Base-by-base conservation (phyloP, 2,888 invertebrate genomes). In the Trilocha varians region DNA sequence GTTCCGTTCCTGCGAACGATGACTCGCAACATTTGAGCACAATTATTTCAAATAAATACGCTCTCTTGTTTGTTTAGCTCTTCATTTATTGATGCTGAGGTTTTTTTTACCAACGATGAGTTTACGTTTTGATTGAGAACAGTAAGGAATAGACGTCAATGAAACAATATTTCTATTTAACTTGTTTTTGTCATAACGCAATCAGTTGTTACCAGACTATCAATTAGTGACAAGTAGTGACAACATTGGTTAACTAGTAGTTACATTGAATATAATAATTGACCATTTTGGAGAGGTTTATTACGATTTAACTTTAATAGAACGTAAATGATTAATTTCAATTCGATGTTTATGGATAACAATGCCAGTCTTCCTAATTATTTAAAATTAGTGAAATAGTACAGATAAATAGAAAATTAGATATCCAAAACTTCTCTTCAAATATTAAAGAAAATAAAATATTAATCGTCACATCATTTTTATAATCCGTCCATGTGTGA, bases 31-130 rank as follows among this genome's bases (percentile, higher is more conserved):
- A 63, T 64, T 57, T 49, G 54, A 49, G 61, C 64, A 72, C 74
- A 80, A 82, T 83, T 80, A 83, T 78, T 70, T 74, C 78, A 77
- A 79, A 79, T 79, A 82, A 80, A 77, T 70, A 72, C 64, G 55
- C 37, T 61, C 69, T 71, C 71, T 50, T 83, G 69, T 83, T 85
- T 82, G 78, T 77, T 80, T 74, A 80, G 70, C 78, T 76, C 80
- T 83, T 83, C 80, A 82, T 83, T 82, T 25, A 25, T 25, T 77
- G 74, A 67, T 70, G 62, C 70, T 69, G 68, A 64, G 62, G 66
- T 76, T 76, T 72, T n/a, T n/a, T 70, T 74, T 68, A 53, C 42
- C 49, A 44, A 61, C 53, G 53, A 58, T 64, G 66, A 67, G 48
- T 65, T 51, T 48, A 45, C 55, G 47, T 50, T 62, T 65, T 49